Evolutionary conservation across 1,140 invertebrate species (phyloP), one percentile per base, ranked within the genome.

Genomic region (Papilio polytes): DNA sequence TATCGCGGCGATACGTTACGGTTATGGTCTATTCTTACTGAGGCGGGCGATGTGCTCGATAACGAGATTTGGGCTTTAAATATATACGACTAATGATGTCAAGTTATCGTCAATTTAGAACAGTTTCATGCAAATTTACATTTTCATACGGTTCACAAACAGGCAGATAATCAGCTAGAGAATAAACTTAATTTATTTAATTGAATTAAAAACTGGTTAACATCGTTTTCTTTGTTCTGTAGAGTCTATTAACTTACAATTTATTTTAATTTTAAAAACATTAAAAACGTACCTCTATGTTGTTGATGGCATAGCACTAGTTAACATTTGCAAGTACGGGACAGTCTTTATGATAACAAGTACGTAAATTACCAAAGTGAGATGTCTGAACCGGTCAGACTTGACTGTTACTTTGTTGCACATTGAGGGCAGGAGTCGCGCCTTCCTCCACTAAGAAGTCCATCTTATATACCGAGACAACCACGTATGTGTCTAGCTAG

Each of bases 1-100:
- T 31, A 70, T 70, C 22, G 13, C 59, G 63, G 63, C 63, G 63
- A 70, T 70, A 70, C 26, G 22, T 70, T 31, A 70, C 63, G 22
- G 26, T 70, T 70, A 70, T 36, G 10, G 63, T 70, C 63, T 70
- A 70, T 70, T 70, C 63, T 36, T 7, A 31, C 63, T 63, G 10
- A 13, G 13, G 63, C 63, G 63, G 63, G 3, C 26, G 63, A 31
- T 70, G 63, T n/a, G 63, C 3, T 15, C 63, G 63, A 70, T 70
- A 70, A 70, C 10, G 22, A 70, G 15, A 70, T 31, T 31, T 31
- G 63, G 63, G 26, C 63, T 63, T 31, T 26, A 15, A 63, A 63
- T 12, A 36, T 31, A 31, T 31, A 31, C 53, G 1, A 56, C n/a
- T 56, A 56, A 56, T 56, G 15, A 70, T 70, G 13, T 70, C 0